These are phyloP conservation scores for Laothoe populi DNA, from an alignment of 2,888 invertebrate genomes.

Conservation along the genomic window DNA sequence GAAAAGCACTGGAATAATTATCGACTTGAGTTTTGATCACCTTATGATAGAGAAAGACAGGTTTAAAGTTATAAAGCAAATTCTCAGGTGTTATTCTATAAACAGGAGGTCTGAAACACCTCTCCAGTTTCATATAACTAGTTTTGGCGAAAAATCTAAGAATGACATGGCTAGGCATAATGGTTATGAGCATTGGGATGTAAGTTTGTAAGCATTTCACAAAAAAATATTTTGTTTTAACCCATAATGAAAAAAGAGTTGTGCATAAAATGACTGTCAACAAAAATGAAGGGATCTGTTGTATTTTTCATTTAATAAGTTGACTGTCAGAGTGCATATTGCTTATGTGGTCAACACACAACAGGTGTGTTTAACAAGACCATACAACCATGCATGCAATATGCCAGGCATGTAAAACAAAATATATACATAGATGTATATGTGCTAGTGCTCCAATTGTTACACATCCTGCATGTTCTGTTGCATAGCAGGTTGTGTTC, in stretches of 20 bases:
- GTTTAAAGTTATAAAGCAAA: constrained; percentile 95
- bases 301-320: no score
- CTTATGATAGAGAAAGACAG: constrained; percentile 96
- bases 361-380: no score
- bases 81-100: constrained; percentile 94
- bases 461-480: no score
- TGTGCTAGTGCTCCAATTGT: no score
- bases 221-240: neutral
- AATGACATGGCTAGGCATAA: constrained; percentile 91
- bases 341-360: no score
- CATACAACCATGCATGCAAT: no score
- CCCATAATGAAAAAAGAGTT: neutral
- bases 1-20: constrained; percentile 89
- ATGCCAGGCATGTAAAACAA: no score
- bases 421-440: no score
- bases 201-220: constrained; percentile 69
- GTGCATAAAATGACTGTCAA: no score
- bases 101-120: constrained; percentile 93
- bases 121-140: constrained; percentile 92
- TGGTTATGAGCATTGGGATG: constrained; percentile 97
- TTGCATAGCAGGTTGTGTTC: no score
- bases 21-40: constrained; percentile 96
- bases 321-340: no score
- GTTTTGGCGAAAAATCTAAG: constrained; percentile 90
- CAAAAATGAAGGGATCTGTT: no score